Evolutionary conservation across 2,888 invertebrate genomes (phyloP), one percentile per base, ranked within the genome.

Genomic region (Psylliodes chrysocephalus): DNA sequence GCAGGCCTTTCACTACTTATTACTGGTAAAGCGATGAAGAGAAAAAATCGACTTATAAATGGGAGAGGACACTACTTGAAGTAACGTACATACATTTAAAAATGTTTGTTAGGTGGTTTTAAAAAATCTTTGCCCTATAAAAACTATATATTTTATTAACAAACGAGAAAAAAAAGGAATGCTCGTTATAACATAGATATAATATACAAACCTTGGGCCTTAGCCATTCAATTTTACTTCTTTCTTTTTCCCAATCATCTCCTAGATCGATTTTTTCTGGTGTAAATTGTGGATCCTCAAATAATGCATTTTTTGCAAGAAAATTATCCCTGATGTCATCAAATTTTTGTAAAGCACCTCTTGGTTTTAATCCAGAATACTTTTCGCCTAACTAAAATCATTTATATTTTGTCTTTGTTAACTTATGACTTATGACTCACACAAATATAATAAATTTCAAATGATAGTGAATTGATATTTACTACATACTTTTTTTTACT

Each of bases 221-320:
- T 15, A 70, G 38, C 71, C 71, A 72, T 44, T 65, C 33, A 18
- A 70, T 64, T 12, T 55, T 53, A 10, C 10, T 51, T n/a, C 19
- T 60, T 7, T 12, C 15, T 1, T 42, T 14, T 4, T 61, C 49
- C 44, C 52, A 56, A 17, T 53, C 10, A 17, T 67, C 55, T 33
- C 66, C 64, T 28, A 71, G 52, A 19, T 60, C 47, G 14, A 68
- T 65, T 38, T 57, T 40, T 6, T 63, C 55, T 6, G 94, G 91
- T 0, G 91, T 91, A 81, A 96, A 96, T 75, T 94, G 91, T 0
- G 93, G 91, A 84, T 97, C 96, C 76, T 96, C 95, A 78, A 95
- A 97, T 47, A 96, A 85, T 0, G 86, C 84, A 6, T 92, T 92
- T 15, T 87, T 86, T 22, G 86, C 82, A n/a, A 92, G 79, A 78